Evolutionary conservation across 2,888 invertebrate species (phyloP), one percentile per base, ranked within the genome.

Genomic region (Conistra vaccinii): DNA sequence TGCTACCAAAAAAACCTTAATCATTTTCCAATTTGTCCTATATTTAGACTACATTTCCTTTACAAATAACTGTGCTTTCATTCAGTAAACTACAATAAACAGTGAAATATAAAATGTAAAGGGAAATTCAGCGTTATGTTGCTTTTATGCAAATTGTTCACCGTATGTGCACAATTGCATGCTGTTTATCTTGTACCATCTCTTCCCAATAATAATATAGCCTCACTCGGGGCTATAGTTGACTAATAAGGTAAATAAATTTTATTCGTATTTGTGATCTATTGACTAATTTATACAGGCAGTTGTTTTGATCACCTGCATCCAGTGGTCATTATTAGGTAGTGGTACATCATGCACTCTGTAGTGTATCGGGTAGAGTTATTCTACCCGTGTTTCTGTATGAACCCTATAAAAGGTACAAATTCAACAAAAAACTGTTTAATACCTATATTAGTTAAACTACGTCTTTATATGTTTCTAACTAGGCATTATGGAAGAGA

Each of bases 111-210:
- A 14, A 57, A n/a, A 57, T 73, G 2, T 48, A 2, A 10, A 48
- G 29, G 1, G n/a, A 51, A 70, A 60, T 51, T 39, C 51, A 70
- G 14, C 48, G 1, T 51, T 17, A 7, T 69, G 42, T 45, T 32
- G 17, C 10, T 26, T 35, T 29, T 48, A 23, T 39, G 5, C 3
- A 70, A 60, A 60, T n/a, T 51, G 48, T 20, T n/a, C 10, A n/a
- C 3, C 17, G 48, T 70, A 48, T 35, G 48, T n/a, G 26, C 17
- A 70, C 20, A n/a, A 51, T 57, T 26, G n/a, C 32, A 55, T 71
- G 10, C 14, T 45, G 71, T 57, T 45, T 45, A 23, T 35, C 26
- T 17, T 69, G 20, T n/a, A 29, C 10, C 32, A 32, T 45, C 3
- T 3, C n/a, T 9, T 55, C 14, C 14, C 29, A 29, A 71, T 42